These are phyloP conservation scores for Cancer borealis DNA, from an alignment of 2,888 invertebrate genomes.

Conservation along the genomic window DNA sequence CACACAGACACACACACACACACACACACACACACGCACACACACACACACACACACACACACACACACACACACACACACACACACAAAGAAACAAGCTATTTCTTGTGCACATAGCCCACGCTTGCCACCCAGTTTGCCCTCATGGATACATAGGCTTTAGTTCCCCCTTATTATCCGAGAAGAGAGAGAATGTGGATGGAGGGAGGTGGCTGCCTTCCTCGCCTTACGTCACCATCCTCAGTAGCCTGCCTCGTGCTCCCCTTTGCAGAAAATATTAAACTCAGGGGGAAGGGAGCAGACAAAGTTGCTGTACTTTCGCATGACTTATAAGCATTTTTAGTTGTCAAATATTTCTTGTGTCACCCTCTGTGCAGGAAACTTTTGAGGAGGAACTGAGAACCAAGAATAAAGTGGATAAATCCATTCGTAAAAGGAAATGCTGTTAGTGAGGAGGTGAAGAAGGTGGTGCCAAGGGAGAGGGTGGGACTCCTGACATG, in stretches of 20 bases:
- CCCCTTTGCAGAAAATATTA: background rate
- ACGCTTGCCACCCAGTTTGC: background rate
- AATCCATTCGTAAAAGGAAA: slow-evolving; percentile 4
- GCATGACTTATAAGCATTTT: background rate
- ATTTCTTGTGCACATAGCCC: background rate
- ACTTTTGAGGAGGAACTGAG: background rate
- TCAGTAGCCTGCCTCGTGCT: background rate
- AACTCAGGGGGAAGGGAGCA: background rate
- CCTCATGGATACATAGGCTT: slow-evolving; percentile 26
- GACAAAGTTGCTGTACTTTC: background rate
- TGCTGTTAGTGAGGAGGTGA: background rate
- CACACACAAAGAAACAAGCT: background rate
- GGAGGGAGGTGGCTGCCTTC: background rate
- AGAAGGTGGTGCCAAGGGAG: background rate
- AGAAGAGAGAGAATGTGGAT: background rate
- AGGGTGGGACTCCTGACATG: background rate
- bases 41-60: slow-evolving; percentile 17
- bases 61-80: slow-evolving; percentile 23
- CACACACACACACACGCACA: slow-evolving; percentile 1
- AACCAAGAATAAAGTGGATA: slow-evolving; percentile 33
- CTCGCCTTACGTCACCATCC: slow-evolving; percentile 10
- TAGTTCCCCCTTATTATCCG: background rate
- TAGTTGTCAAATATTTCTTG: background rate
- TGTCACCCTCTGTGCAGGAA: background rate
- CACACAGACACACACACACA: slow-evolving; percentile 18